Base-by-base conservation (phyloP, 1,140 invertebrate species). In the Drosophila asahinai region DNA sequence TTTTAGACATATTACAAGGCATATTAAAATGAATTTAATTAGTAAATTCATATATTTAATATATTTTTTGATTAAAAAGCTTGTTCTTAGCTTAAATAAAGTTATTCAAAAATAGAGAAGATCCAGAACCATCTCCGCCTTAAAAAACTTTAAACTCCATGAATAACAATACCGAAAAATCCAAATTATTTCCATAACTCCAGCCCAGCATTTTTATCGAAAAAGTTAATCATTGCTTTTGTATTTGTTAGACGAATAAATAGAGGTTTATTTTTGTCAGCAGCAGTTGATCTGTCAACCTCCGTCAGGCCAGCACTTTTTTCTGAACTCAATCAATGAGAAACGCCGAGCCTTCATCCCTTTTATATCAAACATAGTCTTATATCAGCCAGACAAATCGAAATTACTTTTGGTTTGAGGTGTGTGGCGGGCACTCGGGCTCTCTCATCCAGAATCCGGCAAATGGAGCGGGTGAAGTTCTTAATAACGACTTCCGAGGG, bases 401-500 rank as follows among this genome's bases (percentile, higher is more conserved):
- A 74, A 47, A 40, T 59, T 47, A 71, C 38, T 43, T 79, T 47
- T 2, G 17, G 58, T 42, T 17, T 49, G 57, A 68, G 71, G n/a
- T 43, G 33, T 19, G 17, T 12, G 36, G 11, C 6, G 30, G 30
- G 19, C 3, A 25, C 43, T 36, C 30, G 40, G 17, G 14, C 19
- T 54, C 27, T 47, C 19, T 54, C 48, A 55, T 42, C 27, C 63
- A 27, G 27, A 36, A 40, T 43, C 45, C 19, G 5, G 19, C 54
- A 72, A 72, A 78, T 81, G 62, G 70, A 70, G 63, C 78, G 45
- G 54, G 17, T 42, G 33, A 49, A 47, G 30, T 63, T 78, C 65
- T 58, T 77, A 77, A 78, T 70, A 77, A 77, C 75, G 49, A 65
- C 71, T 74, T 48, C 55, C 83, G 84, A 80, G 83, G 86, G 86